Evolutionary conservation across 2,113 vertebrate species (phyloP).

Genomic region (Oxygymnocypris stewartii): DNA sequence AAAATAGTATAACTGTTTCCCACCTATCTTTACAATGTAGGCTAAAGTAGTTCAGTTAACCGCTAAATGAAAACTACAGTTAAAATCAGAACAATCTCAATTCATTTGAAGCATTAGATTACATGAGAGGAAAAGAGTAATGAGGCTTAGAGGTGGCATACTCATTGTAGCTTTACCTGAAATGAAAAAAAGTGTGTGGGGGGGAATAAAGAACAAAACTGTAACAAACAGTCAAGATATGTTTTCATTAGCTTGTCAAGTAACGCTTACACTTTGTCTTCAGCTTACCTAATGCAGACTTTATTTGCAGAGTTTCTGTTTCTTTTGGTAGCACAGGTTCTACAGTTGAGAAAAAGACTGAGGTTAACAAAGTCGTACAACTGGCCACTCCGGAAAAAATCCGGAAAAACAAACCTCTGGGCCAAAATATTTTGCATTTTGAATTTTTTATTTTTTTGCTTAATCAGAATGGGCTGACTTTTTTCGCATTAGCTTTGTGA

Average conservation of each 20-base stretch:
- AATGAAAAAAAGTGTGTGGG: background rate
- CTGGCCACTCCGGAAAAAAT: background rate
- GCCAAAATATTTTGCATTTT: background rate
- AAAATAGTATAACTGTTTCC: background rate
- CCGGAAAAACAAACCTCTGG: background rate
- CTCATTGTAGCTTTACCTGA: slow-evolving; percentile 18
- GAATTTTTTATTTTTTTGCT: background rate
- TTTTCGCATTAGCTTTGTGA: background rate
- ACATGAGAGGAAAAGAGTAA: background rate
- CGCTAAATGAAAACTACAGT: background rate
- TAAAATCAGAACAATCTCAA: background rate
- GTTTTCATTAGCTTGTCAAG: background rate
- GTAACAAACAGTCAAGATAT: background rate
- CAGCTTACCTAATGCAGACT: background rate
- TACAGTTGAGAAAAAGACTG: slow-evolving; percentile 1
- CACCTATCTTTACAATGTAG: background rate
- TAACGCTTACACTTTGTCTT: background rate
- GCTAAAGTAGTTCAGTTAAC: background rate
- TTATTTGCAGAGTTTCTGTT: background rate
- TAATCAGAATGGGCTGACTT: background rate
- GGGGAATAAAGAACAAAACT: background rate
- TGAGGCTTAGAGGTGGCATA: background rate
- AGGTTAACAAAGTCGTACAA: background rate
- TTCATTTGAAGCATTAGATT: background rate
- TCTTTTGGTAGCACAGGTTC: slow-evolving; percentile 14